Conservation (phyloP, 2,113 vertebrate species). For the Syngnathus scovelli region DNA sequence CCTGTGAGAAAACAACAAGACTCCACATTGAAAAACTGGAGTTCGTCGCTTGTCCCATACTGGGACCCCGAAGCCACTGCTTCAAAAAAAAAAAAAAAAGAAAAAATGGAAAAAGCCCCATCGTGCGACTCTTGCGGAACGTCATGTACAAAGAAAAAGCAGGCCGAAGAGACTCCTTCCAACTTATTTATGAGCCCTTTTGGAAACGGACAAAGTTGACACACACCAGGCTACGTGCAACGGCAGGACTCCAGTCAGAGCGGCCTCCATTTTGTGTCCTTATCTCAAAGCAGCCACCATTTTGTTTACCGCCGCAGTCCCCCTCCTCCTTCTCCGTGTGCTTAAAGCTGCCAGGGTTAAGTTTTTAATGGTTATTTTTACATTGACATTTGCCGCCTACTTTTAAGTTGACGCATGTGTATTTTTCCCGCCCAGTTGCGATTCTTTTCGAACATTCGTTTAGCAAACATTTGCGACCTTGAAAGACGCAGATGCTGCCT, state of each 20-base stretch:
- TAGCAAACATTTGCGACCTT: no score
- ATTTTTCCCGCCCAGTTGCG: no score
- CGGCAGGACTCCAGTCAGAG: neutral
- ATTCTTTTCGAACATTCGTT: no score
- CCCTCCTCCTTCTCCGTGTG: neutral
- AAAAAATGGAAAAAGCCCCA: conserved; percentile 10
- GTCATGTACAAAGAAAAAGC: conserved; percentile 47
- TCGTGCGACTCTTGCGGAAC: conserved; percentile 28
- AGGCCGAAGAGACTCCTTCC: conserved; percentile 24
- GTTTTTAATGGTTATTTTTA: neutral
- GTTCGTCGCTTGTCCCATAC: conserved; percentile 29
- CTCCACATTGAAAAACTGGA: conserved; percentile 8
- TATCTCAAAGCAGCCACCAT: neutral
- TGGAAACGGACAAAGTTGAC: neutral
- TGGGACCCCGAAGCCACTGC: conserved; percentile 33
- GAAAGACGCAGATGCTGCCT: no score
- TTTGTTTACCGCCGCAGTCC: neutral
- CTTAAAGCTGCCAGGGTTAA: neutral
- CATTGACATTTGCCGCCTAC: neutral
- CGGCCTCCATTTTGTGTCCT: neutral
- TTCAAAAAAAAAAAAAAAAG: conserved; percentile 9
- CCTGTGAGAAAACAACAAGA: conserved; percentile 72
- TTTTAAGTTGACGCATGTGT: neutral
- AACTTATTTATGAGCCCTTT: conserved; percentile 21
- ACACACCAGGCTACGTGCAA: neutral